These are phyloP conservation scores for Nomada lathburiana DNA, from an alignment of 2,888 invertebrate genomes.

Conservation along the genomic window DNA sequence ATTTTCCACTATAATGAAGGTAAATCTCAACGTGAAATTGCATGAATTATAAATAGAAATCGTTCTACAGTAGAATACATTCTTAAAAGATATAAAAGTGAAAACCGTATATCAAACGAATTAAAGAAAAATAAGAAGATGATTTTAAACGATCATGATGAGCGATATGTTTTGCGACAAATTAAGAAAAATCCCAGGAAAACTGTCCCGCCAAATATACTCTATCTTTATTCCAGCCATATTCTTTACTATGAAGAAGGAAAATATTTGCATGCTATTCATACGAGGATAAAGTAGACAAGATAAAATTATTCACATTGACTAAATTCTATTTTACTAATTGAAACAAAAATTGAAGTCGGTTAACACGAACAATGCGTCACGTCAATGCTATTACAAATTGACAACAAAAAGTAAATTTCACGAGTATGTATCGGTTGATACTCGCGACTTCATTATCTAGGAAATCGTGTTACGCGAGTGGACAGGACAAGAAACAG, in stretches of 20 bases:
- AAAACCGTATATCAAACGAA: not conserved
- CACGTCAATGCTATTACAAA: not conserved
- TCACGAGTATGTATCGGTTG: constrained; percentile 22
- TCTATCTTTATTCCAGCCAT: constrained; percentile 3
- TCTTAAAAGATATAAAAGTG: constrained; percentile 4
- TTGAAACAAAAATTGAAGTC: constrained; percentile 3
- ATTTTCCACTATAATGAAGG: not conserved
- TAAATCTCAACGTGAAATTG: not conserved
- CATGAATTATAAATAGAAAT: not conserved
- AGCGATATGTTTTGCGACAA: constrained; percentile 3
- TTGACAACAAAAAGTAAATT: constrained; percentile 23
- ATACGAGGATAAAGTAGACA: constrained; percentile 15
- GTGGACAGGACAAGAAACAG: constrained; percentile 31
- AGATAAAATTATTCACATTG: no score
- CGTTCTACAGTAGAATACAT: not conserved
- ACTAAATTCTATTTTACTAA: no score
- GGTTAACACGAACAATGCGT: not conserved
- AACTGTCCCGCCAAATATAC: no score
- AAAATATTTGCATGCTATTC: not conserved
- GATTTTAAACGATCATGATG: constrained; percentile 3
- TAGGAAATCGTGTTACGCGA: constrained; percentile 38
- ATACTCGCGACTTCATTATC: constrained; percentile 44
- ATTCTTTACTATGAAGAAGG: not conserved
- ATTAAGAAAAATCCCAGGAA: not conserved
- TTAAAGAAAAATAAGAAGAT: not conserved